phyloP scores from a whole-genome alignment of 1,140 invertebrate species.

The Drosophila fuyamai region DNA sequence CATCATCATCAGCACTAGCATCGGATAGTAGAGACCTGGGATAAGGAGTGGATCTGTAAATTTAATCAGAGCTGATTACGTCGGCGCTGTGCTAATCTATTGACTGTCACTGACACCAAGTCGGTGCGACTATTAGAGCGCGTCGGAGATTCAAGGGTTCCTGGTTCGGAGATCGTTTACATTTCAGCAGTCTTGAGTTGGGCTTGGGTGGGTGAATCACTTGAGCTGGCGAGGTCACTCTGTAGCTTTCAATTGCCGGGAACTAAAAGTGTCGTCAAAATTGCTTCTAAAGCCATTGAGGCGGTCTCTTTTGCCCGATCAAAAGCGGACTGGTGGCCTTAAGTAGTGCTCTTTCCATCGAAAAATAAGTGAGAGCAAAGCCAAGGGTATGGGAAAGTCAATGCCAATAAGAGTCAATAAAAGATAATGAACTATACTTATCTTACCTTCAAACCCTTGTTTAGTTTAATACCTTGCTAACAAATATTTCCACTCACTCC shows the following conservation, averaged over 20 bases:
- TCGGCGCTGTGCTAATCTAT: conserved; percentile 41
- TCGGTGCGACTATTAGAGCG: conserved; percentile 15
- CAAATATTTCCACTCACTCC: background rate
- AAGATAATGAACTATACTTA: conserved; percentile 13
- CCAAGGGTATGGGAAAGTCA: conserved; percentile 29
- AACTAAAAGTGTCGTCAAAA: conserved; percentile 10
- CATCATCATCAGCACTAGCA: conserved; percentile 8
- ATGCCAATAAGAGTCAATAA: conserved; percentile 40
- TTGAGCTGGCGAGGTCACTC: conserved; percentile 6
- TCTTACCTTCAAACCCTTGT: too few relatives aligned
- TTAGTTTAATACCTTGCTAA: background rate
- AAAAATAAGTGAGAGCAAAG: background rate
- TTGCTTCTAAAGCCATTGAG: conserved; percentile 27
- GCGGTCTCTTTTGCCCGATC: conserved; percentile 54
- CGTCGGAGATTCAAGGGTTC: conserved; percentile 26
- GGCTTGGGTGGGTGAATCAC: conserved; percentile 5
- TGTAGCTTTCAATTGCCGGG: conserved; percentile 14
- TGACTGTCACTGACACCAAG: conserved; percentile 38
- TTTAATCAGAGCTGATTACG: conserved; percentile 66
- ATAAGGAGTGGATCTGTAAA: conserved; percentile 57
- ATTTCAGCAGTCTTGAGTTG: conserved; percentile 13
- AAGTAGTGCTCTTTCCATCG: conserved; percentile 17
- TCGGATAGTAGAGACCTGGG: conserved; percentile 20
- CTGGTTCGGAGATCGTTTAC: conserved; percentile 43
- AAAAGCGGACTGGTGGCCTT: conserved; percentile 13